Evolutionary conservation across 1,140 invertebrate genomes (phyloP).

Genomic region (Cotesia glomerata): DNA sequence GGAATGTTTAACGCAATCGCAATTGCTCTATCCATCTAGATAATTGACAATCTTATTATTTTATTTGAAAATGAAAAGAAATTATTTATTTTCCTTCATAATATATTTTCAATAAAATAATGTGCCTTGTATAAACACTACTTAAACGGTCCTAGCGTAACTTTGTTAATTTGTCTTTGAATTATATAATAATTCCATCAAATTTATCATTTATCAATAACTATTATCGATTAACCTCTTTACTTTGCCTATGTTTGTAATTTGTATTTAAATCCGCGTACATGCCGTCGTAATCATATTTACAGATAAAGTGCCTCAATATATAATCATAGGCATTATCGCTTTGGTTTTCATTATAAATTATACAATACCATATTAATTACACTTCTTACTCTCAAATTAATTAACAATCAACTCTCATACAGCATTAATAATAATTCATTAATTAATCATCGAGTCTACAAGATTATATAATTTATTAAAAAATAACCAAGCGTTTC

Average conservation of each 20-base stretch:
- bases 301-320: conserved; percentile 17
- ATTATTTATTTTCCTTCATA: too few relatives aligned
- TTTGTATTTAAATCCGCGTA: conserved; percentile 6
- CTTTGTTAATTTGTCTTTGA: too few relatives aligned
- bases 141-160: too few relatives aligned
- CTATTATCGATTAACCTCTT: too few relatives aligned
- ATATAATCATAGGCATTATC: conserved; percentile 18
- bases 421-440: not conserved
- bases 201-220: not conserved
- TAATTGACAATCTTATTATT: too few relatives aligned
- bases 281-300: conserved; percentile 22
- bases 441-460: not conserved
- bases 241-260: not conserved
- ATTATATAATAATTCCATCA: too few relatives aligned
- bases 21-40: too few relatives aligned
- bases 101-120: too few relatives aligned
- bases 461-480: not conserved
- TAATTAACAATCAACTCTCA: not conserved
- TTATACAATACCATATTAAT: not conserved
- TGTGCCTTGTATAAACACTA: too few relatives aligned
- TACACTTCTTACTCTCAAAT: not conserved
- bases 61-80: too few relatives aligned
- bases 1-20: not conserved
- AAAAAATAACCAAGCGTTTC: not conserved
- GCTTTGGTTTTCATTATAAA: conserved; percentile 37